A percentile compares a stretch with the other conserved stretches of the same genome.
Conservation (phyloP, 2,113 vertebrate species). For the Hemiprocne comata region DNA sequence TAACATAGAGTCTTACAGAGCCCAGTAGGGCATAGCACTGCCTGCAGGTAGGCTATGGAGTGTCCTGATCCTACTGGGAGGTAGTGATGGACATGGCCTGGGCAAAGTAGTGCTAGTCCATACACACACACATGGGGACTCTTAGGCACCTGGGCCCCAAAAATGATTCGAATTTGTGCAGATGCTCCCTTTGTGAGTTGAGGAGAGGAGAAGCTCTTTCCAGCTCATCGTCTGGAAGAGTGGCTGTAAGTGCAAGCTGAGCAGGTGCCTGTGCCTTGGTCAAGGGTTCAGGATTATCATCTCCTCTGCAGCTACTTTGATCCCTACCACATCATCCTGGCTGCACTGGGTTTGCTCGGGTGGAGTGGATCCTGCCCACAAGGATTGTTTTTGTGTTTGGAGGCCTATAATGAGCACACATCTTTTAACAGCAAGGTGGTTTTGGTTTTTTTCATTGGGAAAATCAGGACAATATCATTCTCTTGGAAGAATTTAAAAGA, state of each 20-base stretch:
- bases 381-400: constrained; percentile 6
- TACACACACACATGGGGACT: background rate
- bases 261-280: background rate
- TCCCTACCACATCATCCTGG: background rate
- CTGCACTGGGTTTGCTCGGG: background rate
- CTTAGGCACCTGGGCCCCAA: background rate
- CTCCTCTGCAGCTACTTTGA: background rate
- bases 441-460: constrained; percentile 18
- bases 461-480: constrained; percentile 1
- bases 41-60: background rate
- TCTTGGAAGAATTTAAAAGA: constrained; percentile 50
- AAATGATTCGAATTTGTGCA: background rate
- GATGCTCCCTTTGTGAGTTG: background rate
- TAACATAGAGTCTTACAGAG: background rate
- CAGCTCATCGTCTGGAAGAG: background rate
- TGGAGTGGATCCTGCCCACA: background rate
- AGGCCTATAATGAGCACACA: background rate
- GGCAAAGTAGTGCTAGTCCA: background rate
- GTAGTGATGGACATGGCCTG: background rate
- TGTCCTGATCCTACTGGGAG: background rate
- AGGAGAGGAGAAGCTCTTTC: background rate
- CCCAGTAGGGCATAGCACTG: background rate
- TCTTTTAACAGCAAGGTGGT: constrained; percentile 29
- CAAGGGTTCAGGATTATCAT: background rate
- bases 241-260: background rate